A percentile compares a stretch with the other conserved stretches of the same genome.
Conservation (phyloP, 2,113 vertebrate species). For the Tympanuchus pallidicinctus region DNA sequence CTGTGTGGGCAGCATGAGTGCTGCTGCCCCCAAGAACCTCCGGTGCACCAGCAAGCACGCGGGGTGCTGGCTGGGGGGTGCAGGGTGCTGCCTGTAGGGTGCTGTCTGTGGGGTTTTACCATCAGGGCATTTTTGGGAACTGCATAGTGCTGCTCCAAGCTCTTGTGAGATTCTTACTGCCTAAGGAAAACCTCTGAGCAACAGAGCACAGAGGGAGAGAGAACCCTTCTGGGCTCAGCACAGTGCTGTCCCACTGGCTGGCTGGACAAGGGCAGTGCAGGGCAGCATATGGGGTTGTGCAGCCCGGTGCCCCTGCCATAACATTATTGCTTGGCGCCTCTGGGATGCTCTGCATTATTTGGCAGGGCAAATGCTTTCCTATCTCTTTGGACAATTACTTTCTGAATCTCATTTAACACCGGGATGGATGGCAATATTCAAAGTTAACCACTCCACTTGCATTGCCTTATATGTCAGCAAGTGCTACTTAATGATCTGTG, state of each 20-base stretch:
- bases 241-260: accelerated
- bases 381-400: background rate
- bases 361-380: background rate
- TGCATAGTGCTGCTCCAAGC: accelerated
- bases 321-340: accelerated
- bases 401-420: background rate
- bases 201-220: background rate
- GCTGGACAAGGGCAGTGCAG: accelerated
- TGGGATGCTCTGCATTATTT: background rate
- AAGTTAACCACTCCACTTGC: conserved; percentile 53
- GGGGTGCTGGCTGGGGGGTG: background rate
- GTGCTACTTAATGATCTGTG: conserved; percentile 69
- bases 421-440: conserved; percentile 32
- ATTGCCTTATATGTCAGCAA: conserved; percentile 71
- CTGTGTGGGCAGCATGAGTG: background rate
- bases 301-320: accelerated
- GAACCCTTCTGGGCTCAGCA: background rate
- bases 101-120: background rate
- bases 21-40: background rate
- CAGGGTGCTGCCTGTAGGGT: background rate
- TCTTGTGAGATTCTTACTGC: background rate
- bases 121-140: background rate
- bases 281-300: accelerated
- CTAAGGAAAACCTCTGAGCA: background rate
- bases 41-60: background rate